Evolutionary conservation across 2,888 invertebrate species (phyloP), one percentile per base, ranked within the genome.

Genomic region (Eudemis profundana): DNA sequence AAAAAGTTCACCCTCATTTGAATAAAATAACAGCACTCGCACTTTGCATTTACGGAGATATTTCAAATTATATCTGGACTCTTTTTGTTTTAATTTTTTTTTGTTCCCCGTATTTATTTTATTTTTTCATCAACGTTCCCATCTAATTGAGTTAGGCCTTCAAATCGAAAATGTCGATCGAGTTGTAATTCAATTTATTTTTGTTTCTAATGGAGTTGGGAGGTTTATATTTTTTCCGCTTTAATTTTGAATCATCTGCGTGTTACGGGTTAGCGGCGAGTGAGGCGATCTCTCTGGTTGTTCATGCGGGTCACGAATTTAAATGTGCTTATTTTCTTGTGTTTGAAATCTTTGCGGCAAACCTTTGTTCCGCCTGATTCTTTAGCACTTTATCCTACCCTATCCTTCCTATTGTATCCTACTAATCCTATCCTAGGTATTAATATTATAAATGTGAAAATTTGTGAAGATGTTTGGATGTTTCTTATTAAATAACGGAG

Each of bases 1-100:
- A 89, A 90, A 92, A 91, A 90, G 87, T 89, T 90, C 85, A 80
- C 84, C 89, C 92, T 92, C 91, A 92, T 92, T 92, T 92, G 91
- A 92, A 92, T 92, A 92, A 92, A 92, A 92, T 92, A 92, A 92
- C 92, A 91, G 90, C 90, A 90, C 92, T 92, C 91, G 83, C 89
- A 89, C 90, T 92, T 91, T 90, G 90, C 92, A 90, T 92, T 92
- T 91, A 90, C 92, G 89, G 89, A 90, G 91, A 92, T 92, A 92
- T 92, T 92, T 90, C 90, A 90, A 91, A 92, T 92, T 92, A 92
- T 91, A 92, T 91, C 92, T 91, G 89, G 88, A 89, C 89, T 88
- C 86, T 88, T 90, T 89, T 88, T 83, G 84, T 67, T 90, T 90
- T 85, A 85, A 86, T 85, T 90, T 90, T 90, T 79, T 89, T 87